Base-by-base conservation (phyloP, 2,797 vertebrate species). In the Galago senegalensis region DNA sequence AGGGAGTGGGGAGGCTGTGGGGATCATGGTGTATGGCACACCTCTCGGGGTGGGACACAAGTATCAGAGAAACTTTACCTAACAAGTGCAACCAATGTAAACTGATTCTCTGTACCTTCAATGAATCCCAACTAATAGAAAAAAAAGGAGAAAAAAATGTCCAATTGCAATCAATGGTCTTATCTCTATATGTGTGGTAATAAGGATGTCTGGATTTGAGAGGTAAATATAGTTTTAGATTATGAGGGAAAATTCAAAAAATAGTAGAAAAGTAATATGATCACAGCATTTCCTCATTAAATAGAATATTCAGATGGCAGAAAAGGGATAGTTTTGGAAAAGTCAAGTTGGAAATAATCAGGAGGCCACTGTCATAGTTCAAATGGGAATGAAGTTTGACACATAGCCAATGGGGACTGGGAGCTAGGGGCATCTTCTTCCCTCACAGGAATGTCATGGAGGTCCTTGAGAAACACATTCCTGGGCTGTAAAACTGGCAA, bases 401-500 rank as follows among this genome's bases (percentile, higher is more conserved):
- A 43, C 5, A 6, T 43, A 10, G 46, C 18, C n/a, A 3, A 37
- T 10, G 20, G 69, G 82, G 58, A 70, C 20, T 37, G 27, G 37
- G 60, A 82, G 37, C 31, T 37, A 60, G 43, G 18, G 21, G n/a
- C 40, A 5, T 40, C 31, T 0, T 73, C 23, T 61, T 53, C 56
- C 3, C 53, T 23, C n/a, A 61, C 89, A 94, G 56, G 23, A 43
- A 69, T 73, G 67, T 17, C 75, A 83, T 13, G 25, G 21, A 37
- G 4, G 56, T 40, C 34, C 77, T 89, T 80, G 21, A 87, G 43
- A 84, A 82, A 80, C 31, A 90, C 34, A 72, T 69, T 92, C 43
- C 43, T 89, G 34, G 31, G 43, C 75, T 87, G 7, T 82, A 94
- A 95, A 92, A 72, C 58, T 58, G 53, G 46, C 56, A 93, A 92